Evolutionary conservation across 2,113 vertebrate genomes (phyloP).

Genomic region (Ondatra zibethicus): DNA sequence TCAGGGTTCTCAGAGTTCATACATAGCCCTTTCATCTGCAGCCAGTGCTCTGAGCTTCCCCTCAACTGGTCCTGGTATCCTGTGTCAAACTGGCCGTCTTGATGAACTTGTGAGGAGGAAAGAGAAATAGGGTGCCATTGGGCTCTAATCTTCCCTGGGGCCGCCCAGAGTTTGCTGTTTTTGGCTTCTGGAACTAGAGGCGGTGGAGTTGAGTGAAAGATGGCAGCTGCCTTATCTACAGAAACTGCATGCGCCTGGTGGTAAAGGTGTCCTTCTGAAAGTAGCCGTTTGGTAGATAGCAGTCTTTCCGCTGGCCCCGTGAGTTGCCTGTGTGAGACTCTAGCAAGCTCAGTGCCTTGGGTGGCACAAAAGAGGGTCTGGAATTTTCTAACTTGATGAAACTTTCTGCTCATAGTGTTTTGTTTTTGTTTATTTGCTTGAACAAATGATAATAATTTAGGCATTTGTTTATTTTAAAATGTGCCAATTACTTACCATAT

Average conservation of each 20-base stretch:
- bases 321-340: neutral
- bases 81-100: neutral
- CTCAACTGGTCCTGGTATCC: neutral
- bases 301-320: neutral
- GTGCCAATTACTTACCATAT: neutral
- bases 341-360: neutral
- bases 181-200: neutral
- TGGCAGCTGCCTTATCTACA: neutral
- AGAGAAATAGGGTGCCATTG: neutral
- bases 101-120: neutral
- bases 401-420: neutral
- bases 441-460: constrained; percentile 12
- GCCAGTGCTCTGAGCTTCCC: neutral
- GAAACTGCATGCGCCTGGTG: neutral
- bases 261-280: neutral
- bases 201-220: neutral
- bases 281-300: neutral
- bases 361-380: neutral
- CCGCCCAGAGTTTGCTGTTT: neutral
- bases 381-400: neutral
- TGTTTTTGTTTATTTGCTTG: neutral
- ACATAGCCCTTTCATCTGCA: neutral
- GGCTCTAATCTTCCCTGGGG: neutral
- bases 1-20: neutral
- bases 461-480: neutral